Evolutionary conservation across 2,888 invertebrate genomes (phyloP), one percentile per base, ranked within the genome.

Genomic region (Tortricodes alternella): DNA sequence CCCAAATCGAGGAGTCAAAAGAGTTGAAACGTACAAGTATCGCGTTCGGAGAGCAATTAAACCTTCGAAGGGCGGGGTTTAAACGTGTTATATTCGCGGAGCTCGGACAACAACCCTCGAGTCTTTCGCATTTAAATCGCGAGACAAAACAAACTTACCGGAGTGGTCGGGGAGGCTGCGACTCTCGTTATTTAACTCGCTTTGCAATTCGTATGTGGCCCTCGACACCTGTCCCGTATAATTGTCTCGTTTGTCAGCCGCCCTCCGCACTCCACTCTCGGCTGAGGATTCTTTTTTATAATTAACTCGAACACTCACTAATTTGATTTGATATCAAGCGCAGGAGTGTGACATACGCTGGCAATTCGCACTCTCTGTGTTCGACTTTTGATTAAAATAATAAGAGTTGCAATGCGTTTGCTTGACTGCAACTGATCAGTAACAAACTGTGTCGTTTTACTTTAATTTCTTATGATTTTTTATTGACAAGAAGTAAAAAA

Each of bases 141-240:
- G 70, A 71, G 68, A 63, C 78, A 76, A 73, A 77, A 76, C 80
- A 78, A 81, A 83, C 81, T 75, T 71, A 78, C 77, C 77, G 76
- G 68, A 66, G 68, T 61, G 67, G 71, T 66, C 67, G 62, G 59
- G 46, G 13, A 39, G 11, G 15, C 21, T n/a, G 37, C 23, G 18
- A 37, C 62, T 51, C 69, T 69, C 73, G 71, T 68, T n/a, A n/a
- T 65, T 65, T 62, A 59, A 58, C 43, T 60, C 65, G 65, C 62
- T 71, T 68, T 67, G 69, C 67, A 66, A 70, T 60, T 66, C 67
- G 66, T 63, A 64, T 67, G 62, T 62, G 64, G 59, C 64, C 71
- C 75, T 78, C 63, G 70, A 74, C 76, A 73, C 74, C 75, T 74
- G 71, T 62, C 63, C 61, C 66, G 62, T 62, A 66, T 72, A 74